Evolutionary conservation across 2,888 invertebrate genomes (phyloP), one percentile per base, ranked within the genome.

Genomic region (Xestia xanthographa): DNA sequence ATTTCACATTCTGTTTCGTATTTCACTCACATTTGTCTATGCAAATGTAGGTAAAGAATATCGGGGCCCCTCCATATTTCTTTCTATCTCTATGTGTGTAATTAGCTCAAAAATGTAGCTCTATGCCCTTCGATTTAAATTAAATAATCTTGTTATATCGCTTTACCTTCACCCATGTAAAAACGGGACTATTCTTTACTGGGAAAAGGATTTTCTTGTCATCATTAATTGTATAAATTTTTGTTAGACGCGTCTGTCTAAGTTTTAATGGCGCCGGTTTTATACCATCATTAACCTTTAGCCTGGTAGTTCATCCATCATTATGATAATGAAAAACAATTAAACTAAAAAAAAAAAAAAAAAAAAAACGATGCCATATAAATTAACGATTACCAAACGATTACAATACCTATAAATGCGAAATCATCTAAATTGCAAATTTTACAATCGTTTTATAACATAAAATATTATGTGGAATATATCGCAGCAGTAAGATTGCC

Each of bases 281-380:
- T 66, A 75, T 66, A 29, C 29, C 4, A 38, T 9, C 43, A 17
- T 65, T 66, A 58, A 72, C 56, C 63, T 53, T 20, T 29, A 17
- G 58, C 45, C 9, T 17, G 60, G 60, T 43, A 48, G 48, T 43
- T 34, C 50, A 34, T 50, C 43, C n/a, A n/a, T n/a, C n/a, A n/a
- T 53, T 17, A 38, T 45, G 9, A 29, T 53, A 53, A 66, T 66
- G 43, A 20, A 22, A 66, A 8, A 66, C 60, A 63, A 60, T 82
- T 9, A 75, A 75, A 82, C 41, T 60, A 53, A n/a, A n/a, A n/a
- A n/a, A n/a, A n/a, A n/a, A n/a, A n/a, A n/a, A n/a, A n/a, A n/a
- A n/a, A n/a, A n/a, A n/a, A n/a, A n/a, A n/a, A 75, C 14, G 50
- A 81, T 6, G 20, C 6, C 29, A n/a, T 81, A 75, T 45, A 81